phyloP scores from a whole-genome alignment of 2,113 vertebrate genomes.

The Cairina moschata region DNA sequence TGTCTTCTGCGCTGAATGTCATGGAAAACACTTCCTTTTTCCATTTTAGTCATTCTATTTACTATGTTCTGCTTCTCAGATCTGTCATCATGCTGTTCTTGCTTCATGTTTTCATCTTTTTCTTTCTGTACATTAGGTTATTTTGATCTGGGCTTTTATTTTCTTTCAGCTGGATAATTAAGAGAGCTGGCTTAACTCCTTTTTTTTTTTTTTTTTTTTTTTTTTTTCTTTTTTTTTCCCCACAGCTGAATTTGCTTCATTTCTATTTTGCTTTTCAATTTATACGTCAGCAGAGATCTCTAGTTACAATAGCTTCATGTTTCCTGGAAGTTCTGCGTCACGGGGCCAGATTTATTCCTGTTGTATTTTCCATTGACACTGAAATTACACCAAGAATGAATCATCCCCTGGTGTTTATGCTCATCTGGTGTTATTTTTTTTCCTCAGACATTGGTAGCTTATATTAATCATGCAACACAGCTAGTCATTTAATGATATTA shows the following conservation, averaged over 20 bases:
- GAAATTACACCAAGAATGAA: conserved; percentile 55
- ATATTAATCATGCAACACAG: neutral
- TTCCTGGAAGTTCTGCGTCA: conserved; percentile 69
- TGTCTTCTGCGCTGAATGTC: neutral
- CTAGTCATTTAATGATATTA: neutral
- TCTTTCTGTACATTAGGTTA: conserved; percentile 23
- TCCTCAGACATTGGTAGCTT: neutral
- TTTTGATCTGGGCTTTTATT: conserved; percentile 53
- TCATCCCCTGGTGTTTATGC: conserved; percentile 36
- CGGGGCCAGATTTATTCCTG: conserved; percentile 12
- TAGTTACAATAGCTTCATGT: conserved; percentile 56
- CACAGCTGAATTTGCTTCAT: conserved; percentile 37
- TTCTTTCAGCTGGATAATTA: conserved; percentile 53
- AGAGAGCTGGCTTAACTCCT: conserved; percentile 22
- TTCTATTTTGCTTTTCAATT: conserved; percentile 57
- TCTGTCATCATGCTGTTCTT: conserved; percentile 23
- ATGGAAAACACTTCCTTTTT: conserved; percentile 34
- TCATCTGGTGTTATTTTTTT: conserved; percentile 27
- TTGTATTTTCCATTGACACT: conserved; percentile 45
- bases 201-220: conserved; percentile 25
- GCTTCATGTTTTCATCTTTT: conserved; percentile 40
- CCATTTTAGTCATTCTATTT: conserved; percentile 50
- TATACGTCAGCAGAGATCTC: conserved; percentile 60
- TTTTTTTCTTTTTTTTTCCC: neutral
- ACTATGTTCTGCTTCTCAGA: conserved; percentile 14